A percentile compares a stretch with the other conserved stretches of the same genome.
Evolutionary conservation across 1,140 invertebrate species (phyloP).

Genomic region (Propsilocerus akamusi): DNA sequence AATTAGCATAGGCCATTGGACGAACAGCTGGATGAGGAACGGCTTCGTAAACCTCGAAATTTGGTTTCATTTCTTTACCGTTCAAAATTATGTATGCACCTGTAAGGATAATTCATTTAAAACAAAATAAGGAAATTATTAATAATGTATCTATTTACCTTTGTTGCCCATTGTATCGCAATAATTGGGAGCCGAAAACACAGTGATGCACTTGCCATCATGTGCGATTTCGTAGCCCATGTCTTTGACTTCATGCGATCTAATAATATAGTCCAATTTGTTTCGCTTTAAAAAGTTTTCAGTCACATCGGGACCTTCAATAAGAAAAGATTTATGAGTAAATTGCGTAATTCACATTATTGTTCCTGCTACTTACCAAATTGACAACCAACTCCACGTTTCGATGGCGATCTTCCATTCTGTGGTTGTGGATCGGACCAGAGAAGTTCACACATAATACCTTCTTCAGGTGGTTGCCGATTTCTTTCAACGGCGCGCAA

Average conservation of each 20-base stretch:
- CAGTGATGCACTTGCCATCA: slow-evolving; percentile 85
- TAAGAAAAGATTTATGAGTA: background rate
- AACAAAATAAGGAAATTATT: too few species aligned
- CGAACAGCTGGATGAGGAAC: slow-evolving; percentile 48
- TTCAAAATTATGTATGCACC: slow-evolving; percentile 93
- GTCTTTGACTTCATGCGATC: slow-evolving; percentile 97
- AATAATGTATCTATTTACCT: slow-evolving; percentile 11
- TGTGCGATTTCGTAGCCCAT: slow-evolving; percentile 91
- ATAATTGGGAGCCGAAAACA: slow-evolving; percentile 98
- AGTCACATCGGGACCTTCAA: slow-evolving; percentile 75
- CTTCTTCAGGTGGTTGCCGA: slow-evolving; percentile 91
- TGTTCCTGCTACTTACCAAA: slow-evolving; percentile 43
- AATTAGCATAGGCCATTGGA: background rate
- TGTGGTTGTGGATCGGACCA: slow-evolving; percentile 96
- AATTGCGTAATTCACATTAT: background rate
- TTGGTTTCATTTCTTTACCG: slow-evolving; percentile 77
- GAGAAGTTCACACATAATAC: slow-evolving; percentile 90
- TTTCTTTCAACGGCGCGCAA: slow-evolving; percentile 78
- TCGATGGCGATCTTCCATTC: slow-evolving; percentile 72
- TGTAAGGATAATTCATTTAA: too few species aligned
- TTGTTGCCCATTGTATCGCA: too few species aligned
- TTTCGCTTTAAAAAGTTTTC: slow-evolving; percentile 68
- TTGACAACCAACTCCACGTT: slow-evolving; percentile 93
- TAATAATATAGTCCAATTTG: slow-evolving; percentile 79
- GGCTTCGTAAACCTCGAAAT: slow-evolving; percentile 81